Conservation (phyloP, 2,888 invertebrate species). For the Archips crataeganus region DNA sequence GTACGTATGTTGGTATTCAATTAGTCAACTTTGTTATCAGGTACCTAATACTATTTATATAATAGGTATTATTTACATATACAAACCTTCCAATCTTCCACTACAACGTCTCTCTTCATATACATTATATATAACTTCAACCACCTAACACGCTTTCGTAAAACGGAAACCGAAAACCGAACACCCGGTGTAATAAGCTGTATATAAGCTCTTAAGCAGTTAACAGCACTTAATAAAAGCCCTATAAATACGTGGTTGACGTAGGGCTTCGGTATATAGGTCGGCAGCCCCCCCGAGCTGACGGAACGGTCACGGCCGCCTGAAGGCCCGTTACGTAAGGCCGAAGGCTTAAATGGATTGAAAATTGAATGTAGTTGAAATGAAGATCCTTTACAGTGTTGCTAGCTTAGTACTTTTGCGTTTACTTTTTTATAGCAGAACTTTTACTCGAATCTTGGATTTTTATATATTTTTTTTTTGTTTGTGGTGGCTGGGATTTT, state of each 20-base stretch:
- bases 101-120: too few species aligned
- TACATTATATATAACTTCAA: not conserved
- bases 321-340: slow-evolving; percentile 7
- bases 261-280: slow-evolving; percentile 10
- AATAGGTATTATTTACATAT: too few species aligned
- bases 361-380: slow-evolving; percentile 1
- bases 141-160: not conserved
- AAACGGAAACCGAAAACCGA: not conserved
- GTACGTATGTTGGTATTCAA: too few species aligned
- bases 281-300: slow-evolving; percentile 14
- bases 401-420: not conserved
- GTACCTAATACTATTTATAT: too few species aligned
- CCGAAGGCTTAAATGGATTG: not conserved
- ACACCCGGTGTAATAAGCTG: slow-evolving; percentile 2
- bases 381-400: not conserved
- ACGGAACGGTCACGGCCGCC: slow-evolving; percentile 2
- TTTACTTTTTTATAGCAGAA: too few species aligned
- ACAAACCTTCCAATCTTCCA: too few species aligned
- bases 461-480: too few species aligned
- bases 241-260: slow-evolving; percentile 16
- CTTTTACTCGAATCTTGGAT: too few species aligned
- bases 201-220: not conserved
- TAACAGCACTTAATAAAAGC: slow-evolving; percentile 11
- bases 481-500: too few species aligned
- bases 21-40: too few species aligned